Percentiles rank a stretch among this genome's conserved stretches.
These are phyloP conservation scores for Borostomias antarcticus DNA, from an alignment of 2,797 vertebrate genomes.

Conservation along the genomic window DNA sequence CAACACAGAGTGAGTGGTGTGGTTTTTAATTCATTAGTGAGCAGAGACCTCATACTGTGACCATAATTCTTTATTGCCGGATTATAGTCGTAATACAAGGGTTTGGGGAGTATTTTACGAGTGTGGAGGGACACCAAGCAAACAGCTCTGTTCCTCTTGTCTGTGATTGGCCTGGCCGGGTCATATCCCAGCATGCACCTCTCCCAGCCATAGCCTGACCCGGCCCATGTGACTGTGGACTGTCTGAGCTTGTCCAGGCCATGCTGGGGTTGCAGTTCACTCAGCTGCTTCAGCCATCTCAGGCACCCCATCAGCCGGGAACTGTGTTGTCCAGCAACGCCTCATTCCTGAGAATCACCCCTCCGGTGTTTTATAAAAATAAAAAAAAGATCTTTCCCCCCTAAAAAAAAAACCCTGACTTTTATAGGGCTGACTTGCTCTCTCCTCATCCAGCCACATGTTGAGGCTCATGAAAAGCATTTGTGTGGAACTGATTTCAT, in stretches of 20 bases:
- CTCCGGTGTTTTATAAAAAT: slow-evolving; percentile 42
- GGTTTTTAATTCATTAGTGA: slow-evolving; percentile 55
- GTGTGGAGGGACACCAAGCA: slow-evolving; percentile 41
- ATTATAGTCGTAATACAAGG: slow-evolving; percentile 49
- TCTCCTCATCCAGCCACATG: slow-evolving; percentile 55
- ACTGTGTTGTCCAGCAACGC: slow-evolving; percentile 48
- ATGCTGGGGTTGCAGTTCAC: slow-evolving; percentile 18
- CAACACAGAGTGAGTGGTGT: slow-evolving; percentile 42
- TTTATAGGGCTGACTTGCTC: slow-evolving; percentile 58
- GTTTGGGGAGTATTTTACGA: slow-evolving; percentile 47
- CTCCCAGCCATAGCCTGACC: slow-evolving; percentile 9
- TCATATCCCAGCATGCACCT: slow-evolving; percentile 31
- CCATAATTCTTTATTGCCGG: slow-evolving; percentile 50
- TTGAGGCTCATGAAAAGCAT: slow-evolving; percentile 56
- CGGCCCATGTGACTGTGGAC: slow-evolving; percentile 19
- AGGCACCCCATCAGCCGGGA: slow-evolving; percentile 46
- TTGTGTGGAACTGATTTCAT: slow-evolving; percentile 57
- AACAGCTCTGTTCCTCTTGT: slow-evolving; percentile 48
- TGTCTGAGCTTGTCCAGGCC: slow-evolving; percentile 22
- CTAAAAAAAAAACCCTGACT: slow-evolving; percentile 30
- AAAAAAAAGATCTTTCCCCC: slow-evolving; percentile 41
- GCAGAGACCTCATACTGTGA: slow-evolving; percentile 50
- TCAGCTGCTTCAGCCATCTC: slow-evolving; percentile 63
- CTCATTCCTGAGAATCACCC: slow-evolving; percentile 37
- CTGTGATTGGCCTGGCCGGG: slow-evolving; percentile 27